Conservation (phyloP, 2,797 vertebrate genomes). For the Brachyalestes nurse region DNA sequence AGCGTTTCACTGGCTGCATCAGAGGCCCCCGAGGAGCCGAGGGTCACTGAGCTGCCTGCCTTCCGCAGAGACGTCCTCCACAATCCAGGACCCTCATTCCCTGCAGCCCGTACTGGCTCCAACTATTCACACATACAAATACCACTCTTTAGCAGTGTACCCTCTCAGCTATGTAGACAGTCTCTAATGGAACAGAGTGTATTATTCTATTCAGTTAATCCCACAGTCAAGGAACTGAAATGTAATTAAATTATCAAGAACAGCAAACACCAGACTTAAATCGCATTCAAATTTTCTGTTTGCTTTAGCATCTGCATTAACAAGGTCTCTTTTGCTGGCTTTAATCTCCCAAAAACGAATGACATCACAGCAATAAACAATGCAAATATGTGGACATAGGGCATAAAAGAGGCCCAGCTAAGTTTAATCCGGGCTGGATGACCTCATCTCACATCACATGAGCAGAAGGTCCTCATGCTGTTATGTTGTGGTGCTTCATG, state of each 20-base stretch:
- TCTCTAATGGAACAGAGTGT: background rate
- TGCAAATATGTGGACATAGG: constrained; percentile 2
- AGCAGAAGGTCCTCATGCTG: background rate
- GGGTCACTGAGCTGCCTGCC: constrained; percentile 80
- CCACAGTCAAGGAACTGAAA: background rate
- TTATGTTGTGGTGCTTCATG: background rate
- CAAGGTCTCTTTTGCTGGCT: background rate
- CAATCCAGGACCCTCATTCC: constrained; percentile 76
- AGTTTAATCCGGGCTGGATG: background rate
- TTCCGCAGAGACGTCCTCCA: constrained; percentile 85
- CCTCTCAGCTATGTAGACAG: background rate
- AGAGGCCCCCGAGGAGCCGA: constrained; percentile 73
- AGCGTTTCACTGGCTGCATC: constrained; percentile 72
- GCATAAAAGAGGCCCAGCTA: background rate
- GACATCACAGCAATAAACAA: background rate
- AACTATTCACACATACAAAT: constrained; percentile 47
- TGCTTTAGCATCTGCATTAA: background rate
- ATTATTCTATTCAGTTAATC: background rate
- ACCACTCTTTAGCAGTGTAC: background rate
- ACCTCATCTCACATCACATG: background rate
- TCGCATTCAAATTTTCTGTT: constrained; percentile 1
- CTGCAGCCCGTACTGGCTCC: constrained; percentile 72
- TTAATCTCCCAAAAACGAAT: background rate
- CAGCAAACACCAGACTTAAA: background rate
- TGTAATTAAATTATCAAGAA: background rate